Evolutionary conservation across 2,797 vertebrate species (phyloP), one percentile per base, ranked within the genome.

Genomic region (Helostoma temminkii): DNA sequence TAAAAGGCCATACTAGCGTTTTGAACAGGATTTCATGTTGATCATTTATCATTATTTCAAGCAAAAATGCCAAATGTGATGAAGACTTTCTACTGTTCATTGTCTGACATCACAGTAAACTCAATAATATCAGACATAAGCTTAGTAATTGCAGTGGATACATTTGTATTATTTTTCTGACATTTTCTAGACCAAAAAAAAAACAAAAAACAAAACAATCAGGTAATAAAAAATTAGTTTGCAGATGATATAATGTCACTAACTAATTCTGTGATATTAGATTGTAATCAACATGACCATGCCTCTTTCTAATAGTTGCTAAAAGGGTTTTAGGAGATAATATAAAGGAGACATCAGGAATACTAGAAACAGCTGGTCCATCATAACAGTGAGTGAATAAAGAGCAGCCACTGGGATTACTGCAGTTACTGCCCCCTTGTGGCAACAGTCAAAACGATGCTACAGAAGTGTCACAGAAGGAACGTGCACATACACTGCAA

Each of bases 311-410:
- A 15, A 3, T 45, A 39, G 36, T 34, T 57, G 32, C 30, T 45
- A 42, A n/a, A 66, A 24, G 55, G 39, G 62, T 76, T 74, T 4
- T 55, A 57, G 61, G 56, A 36, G 18, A 72, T 59, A 5, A 48
- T 32, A 32, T 67, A 52, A 24, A 57, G 28, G 12, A 75, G 54
- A 53, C 24, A 37, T 24, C 19, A 54, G 39, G 22, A 60, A 9
- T 8, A 26, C 4, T 6, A 8, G 18, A 26, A 6, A 42, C 8
- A 26, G 5, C 22, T 39, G 9, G 14, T 47, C 22, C 32, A 28
- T 21, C 30, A 30, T 32, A 16, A 50, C 63, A 57, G 1, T 19
- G 26, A 26, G 3, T 26, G 3, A 3, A 3, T 26, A 3, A 26
- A 22, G 12, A 42, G 5, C 22, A 9, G 19, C 32, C 3, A 69